A percentile compares a stretch with the other conserved stretches of the same genome.
phyloP scores from a whole-genome alignment of 2,797 vertebrate species.

The Galagoides demidoff region DNA sequence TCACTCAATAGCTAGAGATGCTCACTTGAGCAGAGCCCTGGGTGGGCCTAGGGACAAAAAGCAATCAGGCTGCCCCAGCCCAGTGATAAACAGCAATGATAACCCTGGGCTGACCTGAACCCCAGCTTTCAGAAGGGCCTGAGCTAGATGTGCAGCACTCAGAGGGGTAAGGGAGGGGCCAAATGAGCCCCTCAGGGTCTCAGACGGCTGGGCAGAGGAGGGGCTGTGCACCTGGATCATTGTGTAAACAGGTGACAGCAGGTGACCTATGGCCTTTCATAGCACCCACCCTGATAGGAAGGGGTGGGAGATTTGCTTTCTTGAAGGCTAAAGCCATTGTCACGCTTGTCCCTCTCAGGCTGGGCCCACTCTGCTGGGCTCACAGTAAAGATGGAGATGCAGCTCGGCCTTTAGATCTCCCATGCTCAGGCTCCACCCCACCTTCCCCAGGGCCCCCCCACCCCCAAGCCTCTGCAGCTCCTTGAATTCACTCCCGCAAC shows the following conservation, averaged over 20 bases:
- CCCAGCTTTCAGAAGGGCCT: not conserved
- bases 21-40: not conserved
- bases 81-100: not conserved
- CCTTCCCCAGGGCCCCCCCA: not conserved
- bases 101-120: too few species aligned
- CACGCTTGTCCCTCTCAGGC: not conserved
- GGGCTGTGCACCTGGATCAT: not conserved
- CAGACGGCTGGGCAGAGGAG: not conserved
- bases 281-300: not conserved
- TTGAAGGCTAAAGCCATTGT: not conserved
- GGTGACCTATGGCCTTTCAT: not conserved
- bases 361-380: not conserved
- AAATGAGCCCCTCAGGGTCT: not conserved
- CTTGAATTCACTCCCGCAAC: not conserved
- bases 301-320: not conserved
- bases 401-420: not conserved
- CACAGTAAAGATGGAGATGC: not conserved
- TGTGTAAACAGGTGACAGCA: not conserved
- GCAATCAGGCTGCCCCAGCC: not conserved
- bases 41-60: not conserved
- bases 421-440: accelerated
- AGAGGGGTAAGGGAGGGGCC: too few species aligned
- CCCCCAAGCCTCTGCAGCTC: not conserved
- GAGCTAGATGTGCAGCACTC: not conserved
- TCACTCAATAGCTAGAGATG: not conserved